Evolutionary conservation across 2,113 vertebrate genomes (phyloP), one percentile per base, ranked within the genome.

Genomic region (Oreochromis niloticus): DNA sequence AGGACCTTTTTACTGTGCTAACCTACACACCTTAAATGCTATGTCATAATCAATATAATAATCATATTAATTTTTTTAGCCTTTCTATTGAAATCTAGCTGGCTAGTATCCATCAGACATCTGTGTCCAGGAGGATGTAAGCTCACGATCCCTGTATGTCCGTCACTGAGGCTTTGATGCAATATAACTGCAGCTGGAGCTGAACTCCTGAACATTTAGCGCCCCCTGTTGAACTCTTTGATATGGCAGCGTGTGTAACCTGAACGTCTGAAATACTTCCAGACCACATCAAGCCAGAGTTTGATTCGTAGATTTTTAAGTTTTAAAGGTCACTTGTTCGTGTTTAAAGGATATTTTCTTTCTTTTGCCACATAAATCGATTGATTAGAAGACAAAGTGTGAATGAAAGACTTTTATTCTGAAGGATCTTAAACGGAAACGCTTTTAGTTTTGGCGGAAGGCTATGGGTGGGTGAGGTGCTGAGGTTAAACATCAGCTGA

Each of bases 201-300:
- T 68, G 19, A 68, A 68, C 61, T 68, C 1, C 19, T 68, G 61
- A 39, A 68, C 61, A 22, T 73, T 73, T 48, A 11, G 22, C 68
- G 41, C 68, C 41, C 68, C 41, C 68, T 73, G 68, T 48, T 73
- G 68, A 73, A 17, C 22, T 17, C 22, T 73, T 46, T 73, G 66
- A 73, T 66, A 39, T n/a, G 34, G 39, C 61, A 13, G 34, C 11
- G 34, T 39, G 61, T 68, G 10, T 41, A 43, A 22, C 66, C 66
- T 43, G 66, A 22, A n/a, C 41, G 63, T 43, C n/a, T 39, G 10
- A 41, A 71, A 41, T 71, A 14, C 36, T 46, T 27, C 22, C 41
- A 73, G 68, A 73, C 22, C 41, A 10, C 22, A 46, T 48, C 24
- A 46, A 46, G 68, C 36, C n/a, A 73, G 41, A 71, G 0, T 73